Conservation (phyloP, 1,140 invertebrate species). For the Drosophila lacteicornis region DNA sequence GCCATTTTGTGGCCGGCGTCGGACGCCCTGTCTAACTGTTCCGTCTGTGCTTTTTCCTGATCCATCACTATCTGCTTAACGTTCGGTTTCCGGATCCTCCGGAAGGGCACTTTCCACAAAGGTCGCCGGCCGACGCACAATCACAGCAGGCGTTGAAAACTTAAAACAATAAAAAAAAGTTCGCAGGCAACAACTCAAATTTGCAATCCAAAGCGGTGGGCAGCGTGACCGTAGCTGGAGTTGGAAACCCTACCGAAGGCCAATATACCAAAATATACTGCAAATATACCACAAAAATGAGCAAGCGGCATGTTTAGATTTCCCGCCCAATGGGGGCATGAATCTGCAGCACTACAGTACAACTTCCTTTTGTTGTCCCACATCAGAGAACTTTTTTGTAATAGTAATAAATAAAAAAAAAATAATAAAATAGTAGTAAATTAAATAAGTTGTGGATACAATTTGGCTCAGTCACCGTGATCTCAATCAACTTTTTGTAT, state of each 20-base stretch:
- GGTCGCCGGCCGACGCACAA: not conserved
- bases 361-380: too few species aligned
- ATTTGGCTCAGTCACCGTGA: too few species aligned
- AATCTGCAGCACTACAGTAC: too few species aligned
- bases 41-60: not conserved
- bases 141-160: slow-evolving; percentile 17
- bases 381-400: too few species aligned
- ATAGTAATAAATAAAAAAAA: too few species aligned
- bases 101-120: slow-evolving; percentile 6
- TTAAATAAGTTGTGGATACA: too few species aligned
- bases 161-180: slow-evolving; percentile 7
- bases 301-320: too few species aligned
- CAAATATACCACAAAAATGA: not conserved
- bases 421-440: too few species aligned
- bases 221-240: not conserved
- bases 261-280: not conserved
- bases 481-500: too few species aligned
- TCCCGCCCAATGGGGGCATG: too few species aligned
- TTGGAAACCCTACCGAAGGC: too few species aligned
- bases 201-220: not conserved
- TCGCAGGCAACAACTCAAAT: slow-evolving; percentile 6
- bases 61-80: slow-evolving; percentile 13
- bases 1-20: slow-evolving; percentile 67
- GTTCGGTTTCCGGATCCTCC: not conserved
- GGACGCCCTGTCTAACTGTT: not conserved